Base-by-base conservation (phyloP, 2,113 vertebrate genomes). In the Catharus fuscescens region DNA sequence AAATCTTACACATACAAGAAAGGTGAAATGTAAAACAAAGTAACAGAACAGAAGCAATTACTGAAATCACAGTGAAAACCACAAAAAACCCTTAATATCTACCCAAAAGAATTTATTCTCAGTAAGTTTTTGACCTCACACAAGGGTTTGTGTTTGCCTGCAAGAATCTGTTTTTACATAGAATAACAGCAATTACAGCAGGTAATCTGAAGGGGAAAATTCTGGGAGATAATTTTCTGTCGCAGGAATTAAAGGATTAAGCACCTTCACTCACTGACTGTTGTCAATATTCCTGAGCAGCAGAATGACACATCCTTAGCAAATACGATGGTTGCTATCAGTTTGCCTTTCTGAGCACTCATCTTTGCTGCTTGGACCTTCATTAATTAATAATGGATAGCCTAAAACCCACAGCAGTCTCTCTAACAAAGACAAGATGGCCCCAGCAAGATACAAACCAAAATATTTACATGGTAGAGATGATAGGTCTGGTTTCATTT, bases 1-100 rank as follows among this genome's bases (percentile, higher is more conserved):
- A 71, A 84, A 12, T 19, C 18, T 78, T 66, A 78, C 26, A 72
- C 40, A 56, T 23, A 64, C 28, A 85, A 61, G 28, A 61, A 74
- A 93, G 54, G 76, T 80, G 84, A 88, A 83, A 86, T 56, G 71
- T 45, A 80, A 97, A 91, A 17, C 31, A 83, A 78, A 88, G 44
- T 16, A 72, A 71, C 10, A 86, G 32, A 71, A 56, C 23, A 88
- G 28, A 72, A 66, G 42, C 42, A 80, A 69, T 88, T 90, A 90
- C 31, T 36, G 47, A 93, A 80, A 71, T 25, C 36, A 53, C 56
- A 56, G 17, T 23, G 73, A 76, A 73, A 90, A 85, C 26, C 25
- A 74, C n/a, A 77, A 44, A 52, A 38, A 38, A 50, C 31, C 6
- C 18, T 86, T 31, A 52, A 34, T 19, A 21, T 36, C 56, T 21